phyloP scores from a whole-genome alignment of 2,113 vertebrate species.

The Elephas maximus region DNA sequence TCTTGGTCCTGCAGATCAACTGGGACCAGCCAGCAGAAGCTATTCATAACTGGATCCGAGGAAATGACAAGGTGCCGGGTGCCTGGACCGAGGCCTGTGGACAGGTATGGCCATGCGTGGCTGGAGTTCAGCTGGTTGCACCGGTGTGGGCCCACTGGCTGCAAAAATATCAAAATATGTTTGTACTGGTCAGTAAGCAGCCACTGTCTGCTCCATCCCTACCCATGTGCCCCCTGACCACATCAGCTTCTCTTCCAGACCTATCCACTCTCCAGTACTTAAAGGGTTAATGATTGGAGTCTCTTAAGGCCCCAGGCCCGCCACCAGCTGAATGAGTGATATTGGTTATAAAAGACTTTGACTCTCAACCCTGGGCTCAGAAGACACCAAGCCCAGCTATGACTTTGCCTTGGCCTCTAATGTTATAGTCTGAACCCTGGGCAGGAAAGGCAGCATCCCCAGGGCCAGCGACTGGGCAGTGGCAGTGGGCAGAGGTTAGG shows the following conservation, averaged over 20 bases:
- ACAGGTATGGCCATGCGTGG: conserved; percentile 84
- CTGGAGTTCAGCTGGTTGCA: background rate
- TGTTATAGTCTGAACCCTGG: background rate
- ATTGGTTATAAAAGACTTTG: background rate
- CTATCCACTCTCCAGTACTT: background rate
- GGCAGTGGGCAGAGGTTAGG: background rate
- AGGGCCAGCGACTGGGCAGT: background rate
- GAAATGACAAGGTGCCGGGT: conserved; percentile 94
- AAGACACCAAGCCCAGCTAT: background rate
- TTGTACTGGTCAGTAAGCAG: background rate
- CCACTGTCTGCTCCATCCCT: too few species aligned
- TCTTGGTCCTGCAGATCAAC: conserved; percentile 88
- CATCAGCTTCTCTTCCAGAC: background rate
- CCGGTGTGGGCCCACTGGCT: background rate
- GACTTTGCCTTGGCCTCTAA: background rate
- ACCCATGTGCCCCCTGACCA: background rate
- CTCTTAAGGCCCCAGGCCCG: background rate
- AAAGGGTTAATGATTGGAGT: background rate
- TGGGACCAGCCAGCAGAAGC: conserved; percentile 93
- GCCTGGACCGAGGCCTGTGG: conserved; percentile 93
- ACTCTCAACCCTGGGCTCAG: background rate
- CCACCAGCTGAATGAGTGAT: background rate
- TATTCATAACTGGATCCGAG: conserved; percentile 95
- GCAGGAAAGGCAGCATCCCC: background rate
- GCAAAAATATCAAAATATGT: background rate